Evolutionary conservation across 2,888 invertebrate species (phyloP).

Genomic region (Andrena minutula): DNA sequence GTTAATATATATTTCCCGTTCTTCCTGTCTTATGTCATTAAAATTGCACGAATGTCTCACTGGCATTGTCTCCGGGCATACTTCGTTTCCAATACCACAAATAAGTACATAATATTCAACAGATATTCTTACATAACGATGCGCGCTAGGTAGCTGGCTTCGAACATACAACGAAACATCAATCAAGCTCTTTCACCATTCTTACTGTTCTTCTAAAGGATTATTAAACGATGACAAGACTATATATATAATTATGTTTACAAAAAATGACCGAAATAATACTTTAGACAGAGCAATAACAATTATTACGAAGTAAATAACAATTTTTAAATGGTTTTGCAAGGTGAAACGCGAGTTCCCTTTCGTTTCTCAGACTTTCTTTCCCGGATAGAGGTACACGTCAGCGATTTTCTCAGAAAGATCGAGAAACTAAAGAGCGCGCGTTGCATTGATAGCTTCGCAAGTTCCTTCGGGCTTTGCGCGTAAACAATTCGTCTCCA

Average conservation of each 20-base stretch:
- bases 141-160: neutral
- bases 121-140: slow-evolving; percentile 27
- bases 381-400: slow-evolving; percentile 8
- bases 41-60: slow-evolving; percentile 77
- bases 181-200: slow-evolving; percentile 33
- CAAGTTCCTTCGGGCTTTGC: slow-evolving; percentile 22
- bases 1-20: slow-evolving; percentile 64
- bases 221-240: slow-evolving; percentile 19
- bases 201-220: slow-evolving; percentile 9
- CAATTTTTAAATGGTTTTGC: slow-evolving; percentile 13
- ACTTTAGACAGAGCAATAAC: slow-evolving; percentile 32
- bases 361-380: slow-evolving; percentile 46
- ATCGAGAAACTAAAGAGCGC: slow-evolving; percentile 36
- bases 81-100: slow-evolving; percentile 42
- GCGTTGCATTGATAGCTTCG: slow-evolving; percentile 6
- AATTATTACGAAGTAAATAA: slow-evolving; percentile 38
- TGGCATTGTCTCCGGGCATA: slow-evolving; percentile 70
- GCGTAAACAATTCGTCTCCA: slow-evolving; percentile 16
- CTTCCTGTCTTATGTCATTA: slow-evolving; percentile 61
- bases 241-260: neutral
- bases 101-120: slow-evolving; percentile 66
- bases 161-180: slow-evolving; percentile 27
- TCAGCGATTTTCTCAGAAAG: slow-evolving; percentile 9
- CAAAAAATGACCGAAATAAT: slow-evolving; percentile 27
- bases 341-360: slow-evolving; percentile 35